A percentile compares a stretch with the other conserved stretches of the same genome.
These are phyloP conservation scores for Antigone vipio DNA, from an alignment of 2,113 vertebrate genomes.

Conservation along the genomic window DNA sequence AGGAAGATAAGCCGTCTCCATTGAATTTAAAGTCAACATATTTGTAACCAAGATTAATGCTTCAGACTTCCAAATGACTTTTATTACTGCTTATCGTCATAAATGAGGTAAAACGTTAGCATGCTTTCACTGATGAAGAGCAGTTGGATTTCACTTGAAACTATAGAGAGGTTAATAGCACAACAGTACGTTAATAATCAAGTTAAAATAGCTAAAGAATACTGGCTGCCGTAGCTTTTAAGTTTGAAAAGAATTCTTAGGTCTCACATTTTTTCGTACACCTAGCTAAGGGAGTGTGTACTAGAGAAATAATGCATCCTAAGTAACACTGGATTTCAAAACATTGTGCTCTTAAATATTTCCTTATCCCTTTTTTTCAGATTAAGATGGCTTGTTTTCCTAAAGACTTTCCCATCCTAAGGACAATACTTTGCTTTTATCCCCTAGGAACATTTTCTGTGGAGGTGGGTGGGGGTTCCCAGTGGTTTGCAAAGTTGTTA, in stretches of 20 bases:
- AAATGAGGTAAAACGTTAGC: background rate
- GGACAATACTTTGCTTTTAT: background rate
- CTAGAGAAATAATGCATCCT: background rate
- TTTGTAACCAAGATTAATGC: background rate
- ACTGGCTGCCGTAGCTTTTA: background rate
- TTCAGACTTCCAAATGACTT: background rate
- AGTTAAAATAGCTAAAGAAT: background rate
- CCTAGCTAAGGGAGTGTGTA: background rate
- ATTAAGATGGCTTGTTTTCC: background rate
- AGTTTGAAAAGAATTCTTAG: background rate
- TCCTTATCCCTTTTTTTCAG: background rate
- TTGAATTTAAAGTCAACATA: slow-evolving; percentile 1
- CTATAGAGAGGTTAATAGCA: background rate
- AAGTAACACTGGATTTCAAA: background rate
- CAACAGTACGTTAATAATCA: background rate
- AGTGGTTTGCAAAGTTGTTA: background rate
- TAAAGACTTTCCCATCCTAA: background rate
- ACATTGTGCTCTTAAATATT: background rate
- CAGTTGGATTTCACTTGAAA: background rate
- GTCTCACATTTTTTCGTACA: fast-evolving
- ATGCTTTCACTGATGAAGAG: background rate
- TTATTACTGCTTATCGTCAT: too few species aligned
- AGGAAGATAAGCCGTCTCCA: background rate
- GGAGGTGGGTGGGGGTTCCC: background rate
- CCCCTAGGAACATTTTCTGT: background rate